phyloP scores from a whole-genome alignment of 2,888 invertebrate genomes.

The Drosophila suboccidentalis region DNA sequence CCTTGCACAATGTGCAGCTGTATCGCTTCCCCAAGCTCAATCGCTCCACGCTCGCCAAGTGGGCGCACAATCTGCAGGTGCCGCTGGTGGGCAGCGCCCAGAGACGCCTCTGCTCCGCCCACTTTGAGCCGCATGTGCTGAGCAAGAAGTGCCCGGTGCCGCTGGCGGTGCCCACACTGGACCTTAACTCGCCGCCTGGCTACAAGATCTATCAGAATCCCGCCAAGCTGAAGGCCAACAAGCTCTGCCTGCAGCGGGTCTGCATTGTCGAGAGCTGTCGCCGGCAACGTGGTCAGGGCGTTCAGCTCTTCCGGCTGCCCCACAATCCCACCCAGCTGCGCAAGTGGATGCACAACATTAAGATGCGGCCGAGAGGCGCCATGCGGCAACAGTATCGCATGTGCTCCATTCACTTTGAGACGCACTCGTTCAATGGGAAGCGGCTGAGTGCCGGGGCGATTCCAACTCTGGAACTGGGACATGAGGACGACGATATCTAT shows the following conservation, averaged over 20 bases:
- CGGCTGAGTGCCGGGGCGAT: conserved; percentile 81
- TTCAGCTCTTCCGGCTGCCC: conserved; percentile 80
- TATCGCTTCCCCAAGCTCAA: conserved; percentile 81
- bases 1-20: conserved; percentile 76
- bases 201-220: conserved; percentile 83
- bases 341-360: conserved; percentile 82
- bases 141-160: conserved; percentile 83
- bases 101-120: conserved; percentile 77
- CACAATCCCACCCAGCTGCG: conserved; percentile 73
- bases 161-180: conserved; percentile 79
- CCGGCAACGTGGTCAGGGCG: conserved; percentile 75
- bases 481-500: conserved; percentile 75
- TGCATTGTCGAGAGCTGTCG: conserved; percentile 79
- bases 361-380: conserved; percentile 68
- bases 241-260: conserved; percentile 74
- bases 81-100: conserved; percentile 79
- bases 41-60: conserved; percentile 80
- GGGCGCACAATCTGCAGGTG: conserved; percentile 82
- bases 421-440: conserved; percentile 81
- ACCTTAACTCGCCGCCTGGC: conserved; percentile 77
- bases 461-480: conserved; percentile 79
- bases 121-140: conserved; percentile 81
- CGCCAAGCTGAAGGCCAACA: conserved; percentile 75
- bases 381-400: conserved; percentile 77
- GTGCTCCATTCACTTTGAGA: conserved; percentile 80